phyloP scores from a whole-genome alignment of 2,888 invertebrate genomes.

The Brachynemurus nebulosus region DNA sequence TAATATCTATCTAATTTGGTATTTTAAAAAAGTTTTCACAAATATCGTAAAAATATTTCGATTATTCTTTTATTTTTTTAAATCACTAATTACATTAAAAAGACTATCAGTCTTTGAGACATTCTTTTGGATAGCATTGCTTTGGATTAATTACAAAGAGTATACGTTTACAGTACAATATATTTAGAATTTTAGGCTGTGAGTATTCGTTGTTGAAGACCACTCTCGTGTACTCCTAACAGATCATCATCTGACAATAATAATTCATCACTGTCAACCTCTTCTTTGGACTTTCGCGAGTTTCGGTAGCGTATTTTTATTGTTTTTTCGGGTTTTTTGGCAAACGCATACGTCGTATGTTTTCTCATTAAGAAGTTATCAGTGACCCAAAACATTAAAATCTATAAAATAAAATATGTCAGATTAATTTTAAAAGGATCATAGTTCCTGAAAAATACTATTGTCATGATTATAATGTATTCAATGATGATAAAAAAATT shows the following conservation, averaged over 20 bases:
- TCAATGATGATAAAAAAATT: too few relatives aligned
- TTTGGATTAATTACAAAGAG: too few relatives aligned
- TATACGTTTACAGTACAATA: too few relatives aligned
- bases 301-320: constrained; percentile 41
- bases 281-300: constrained; percentile 37
- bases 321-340: constrained; percentile 29
- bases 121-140: too few relatives aligned
- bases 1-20: too few relatives aligned
- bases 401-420: constrained; percentile 37
- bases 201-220: constrained; percentile 2
- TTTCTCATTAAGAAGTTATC: constrained; percentile 68
- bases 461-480: too few relatives aligned
- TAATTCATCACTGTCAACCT: constrained; percentile 48
- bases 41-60: too few relatives aligned
- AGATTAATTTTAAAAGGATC: constrained; percentile 10
- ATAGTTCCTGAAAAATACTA: too few relatives aligned
- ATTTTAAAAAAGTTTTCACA: too few relatives aligned
- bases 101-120: too few relatives aligned
- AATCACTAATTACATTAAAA: too few relatives aligned
- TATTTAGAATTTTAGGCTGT: neutral
- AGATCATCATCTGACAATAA: constrained; percentile 48
- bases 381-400: constrained; percentile 75
- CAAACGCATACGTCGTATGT: constrained; percentile 34
- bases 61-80: too few relatives aligned
- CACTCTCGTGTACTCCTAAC: constrained; percentile 33